Evolutionary conservation across 1,140 invertebrate genomes (phyloP).

Genomic region (Drosophila setifemur): DNA sequence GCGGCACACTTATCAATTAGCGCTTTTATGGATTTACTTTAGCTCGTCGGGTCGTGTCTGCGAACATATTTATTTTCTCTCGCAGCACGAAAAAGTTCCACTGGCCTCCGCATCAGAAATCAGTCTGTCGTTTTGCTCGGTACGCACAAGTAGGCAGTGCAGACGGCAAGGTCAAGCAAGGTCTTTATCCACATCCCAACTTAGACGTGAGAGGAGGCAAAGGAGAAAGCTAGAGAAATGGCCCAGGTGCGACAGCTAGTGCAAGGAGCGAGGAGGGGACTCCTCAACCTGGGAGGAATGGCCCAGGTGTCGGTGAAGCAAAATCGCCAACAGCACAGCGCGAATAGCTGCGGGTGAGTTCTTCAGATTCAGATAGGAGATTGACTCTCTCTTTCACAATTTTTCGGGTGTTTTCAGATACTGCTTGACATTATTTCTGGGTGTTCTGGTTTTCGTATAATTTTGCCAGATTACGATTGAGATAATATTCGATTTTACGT

Average conservation of each 20-base stretch:
- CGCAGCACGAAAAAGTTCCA: slow-evolving; percentile 33
- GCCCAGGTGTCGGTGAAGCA: slow-evolving; percentile 13
- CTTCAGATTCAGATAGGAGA: slow-evolving; percentile 5
- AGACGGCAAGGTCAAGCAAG: slow-evolving; percentile 68
- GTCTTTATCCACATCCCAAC: slow-evolving; percentile 40
- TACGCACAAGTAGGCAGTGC: slow-evolving; percentile 11
- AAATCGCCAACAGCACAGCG: slow-evolving; percentile 18
- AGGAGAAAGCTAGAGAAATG: slow-evolving; percentile 37
- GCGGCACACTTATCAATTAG: slow-evolving; percentile 44
- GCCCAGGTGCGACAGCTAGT: slow-evolving; percentile 34
- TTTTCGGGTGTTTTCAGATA: neutral
- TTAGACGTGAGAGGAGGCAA: slow-evolving; percentile 11
- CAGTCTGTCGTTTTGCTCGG: slow-evolving; percentile 28
- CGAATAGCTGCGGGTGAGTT: slow-evolving; percentile 1
- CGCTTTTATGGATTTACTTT: slow-evolving; percentile 22
- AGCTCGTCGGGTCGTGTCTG: slow-evolving; percentile 10
- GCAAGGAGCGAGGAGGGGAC: neutral
- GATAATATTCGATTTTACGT: no score
- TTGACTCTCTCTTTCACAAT: neutral
- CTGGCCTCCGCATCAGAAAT: slow-evolving; percentile 9
- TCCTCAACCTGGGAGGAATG: neutral
- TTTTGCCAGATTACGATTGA: no score
- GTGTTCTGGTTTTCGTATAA: neutral
- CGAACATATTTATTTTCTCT: slow-evolving; percentile 29
- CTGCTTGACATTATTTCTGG: neutral